A percentile compares a stretch with the other conserved stretches of the same genome.
Conservation (phyloP, 2,113 vertebrate species). For the Nerophis ophidion region DNA sequence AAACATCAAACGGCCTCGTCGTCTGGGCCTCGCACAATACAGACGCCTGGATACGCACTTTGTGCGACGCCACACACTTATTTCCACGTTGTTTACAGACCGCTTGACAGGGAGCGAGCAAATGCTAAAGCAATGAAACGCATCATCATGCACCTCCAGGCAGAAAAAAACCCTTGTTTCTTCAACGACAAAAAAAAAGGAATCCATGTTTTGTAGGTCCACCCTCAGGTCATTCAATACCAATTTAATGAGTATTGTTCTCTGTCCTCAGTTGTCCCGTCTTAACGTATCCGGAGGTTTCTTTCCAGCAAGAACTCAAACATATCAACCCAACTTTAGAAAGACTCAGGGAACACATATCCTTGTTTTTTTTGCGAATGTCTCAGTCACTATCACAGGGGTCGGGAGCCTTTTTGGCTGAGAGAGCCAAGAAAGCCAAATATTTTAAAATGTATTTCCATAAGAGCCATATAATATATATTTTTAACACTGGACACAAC, state of each 20-base stretch:
- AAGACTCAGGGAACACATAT: too few species aligned
- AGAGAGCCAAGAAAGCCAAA: too few species aligned
- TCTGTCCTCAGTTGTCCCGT: not conserved
- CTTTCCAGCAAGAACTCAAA: not conserved
- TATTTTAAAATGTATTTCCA: too few species aligned
- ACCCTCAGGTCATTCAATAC: conserved; percentile 1
- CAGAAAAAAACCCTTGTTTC: not conserved
- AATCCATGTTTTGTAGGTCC: not conserved
- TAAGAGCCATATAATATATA: too few species aligned
- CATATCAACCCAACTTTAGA: too few species aligned
- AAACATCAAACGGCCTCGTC: conserved; percentile 56
- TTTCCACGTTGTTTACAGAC: conserved; percentile 38
- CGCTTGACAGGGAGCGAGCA: conserved; percentile 15
- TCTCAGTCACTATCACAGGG: too few species aligned
- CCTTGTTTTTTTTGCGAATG: too few species aligned
- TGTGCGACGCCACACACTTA: not conserved
- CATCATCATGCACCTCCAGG: not conserved
- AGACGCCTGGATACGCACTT: conserved; percentile 18
- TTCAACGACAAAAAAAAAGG: conserved; percentile 2
- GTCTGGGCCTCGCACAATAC: conserved; percentile 25
- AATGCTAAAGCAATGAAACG: conserved; percentile 8
- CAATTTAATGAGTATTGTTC: conserved; percentile 1
- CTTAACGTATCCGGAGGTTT: not conserved
- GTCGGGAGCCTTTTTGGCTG: too few species aligned
- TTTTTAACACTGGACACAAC: too few species aligned